Evolutionary conservation across 2,797 vertebrate species (phyloP).

Genomic region (Cuniculus paca): DNA sequence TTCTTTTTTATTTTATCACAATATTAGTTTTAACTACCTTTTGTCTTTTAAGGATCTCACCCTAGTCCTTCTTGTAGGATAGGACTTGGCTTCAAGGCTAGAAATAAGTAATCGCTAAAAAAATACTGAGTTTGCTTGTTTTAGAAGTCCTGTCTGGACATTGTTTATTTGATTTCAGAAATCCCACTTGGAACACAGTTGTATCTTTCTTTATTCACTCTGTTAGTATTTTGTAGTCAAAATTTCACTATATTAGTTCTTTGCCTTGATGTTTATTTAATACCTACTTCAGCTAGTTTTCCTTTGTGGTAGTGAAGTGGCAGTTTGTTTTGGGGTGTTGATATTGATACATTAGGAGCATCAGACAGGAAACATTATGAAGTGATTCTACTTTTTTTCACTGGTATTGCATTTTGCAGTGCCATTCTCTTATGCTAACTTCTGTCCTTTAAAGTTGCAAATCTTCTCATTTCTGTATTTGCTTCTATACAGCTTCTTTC

Average conservation of each 20-base stretch:
- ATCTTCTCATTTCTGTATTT: neutral
- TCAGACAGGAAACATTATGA: neutral
- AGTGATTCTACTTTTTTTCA: neutral
- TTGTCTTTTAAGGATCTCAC: constrained; percentile 19
- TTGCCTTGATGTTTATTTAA: constrained; percentile 30
- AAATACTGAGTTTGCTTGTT: neutral
- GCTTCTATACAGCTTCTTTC: neutral
- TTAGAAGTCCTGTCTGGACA: neutral
- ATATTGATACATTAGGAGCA: neutral
- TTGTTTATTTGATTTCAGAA: constrained; percentile 47
- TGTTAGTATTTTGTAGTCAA: neutral
- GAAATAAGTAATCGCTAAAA: neutral
- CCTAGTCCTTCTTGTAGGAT: neutral
- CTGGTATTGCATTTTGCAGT: neutral
- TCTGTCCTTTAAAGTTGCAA: neutral
- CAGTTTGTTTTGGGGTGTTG: neutral
- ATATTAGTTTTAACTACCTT: neutral
- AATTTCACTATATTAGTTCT: neutral
- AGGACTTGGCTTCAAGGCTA: neutral
- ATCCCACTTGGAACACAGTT: neutral
- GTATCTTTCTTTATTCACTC: constrained; percentile 25
- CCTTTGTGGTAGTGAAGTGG: neutral
- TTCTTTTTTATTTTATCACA: constrained; percentile 17
- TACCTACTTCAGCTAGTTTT: neutral
- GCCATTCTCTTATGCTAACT: neutral